A percentile compares a stretch with the other conserved stretches of the same genome.
Conservation (phyloP, 2,113 vertebrate genomes). For the Tiliqua scincoides region DNA sequence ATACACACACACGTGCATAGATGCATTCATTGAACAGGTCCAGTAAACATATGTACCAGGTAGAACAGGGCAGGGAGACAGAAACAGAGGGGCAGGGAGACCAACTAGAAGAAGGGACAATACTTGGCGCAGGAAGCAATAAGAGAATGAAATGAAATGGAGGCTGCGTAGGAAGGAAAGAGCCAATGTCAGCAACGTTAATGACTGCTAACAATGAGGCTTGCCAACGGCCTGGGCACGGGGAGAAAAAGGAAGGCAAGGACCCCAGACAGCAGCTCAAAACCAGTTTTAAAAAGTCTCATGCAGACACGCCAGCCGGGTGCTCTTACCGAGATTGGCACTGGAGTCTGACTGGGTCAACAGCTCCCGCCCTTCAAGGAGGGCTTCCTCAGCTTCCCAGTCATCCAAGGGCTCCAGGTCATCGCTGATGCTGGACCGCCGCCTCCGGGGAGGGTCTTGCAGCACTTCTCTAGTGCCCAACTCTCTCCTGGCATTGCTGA, state of each 20-base stretch:
- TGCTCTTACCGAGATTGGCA: conserved; percentile 12
- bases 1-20: no score
- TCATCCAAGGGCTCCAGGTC: not conserved
- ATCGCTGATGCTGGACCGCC: not conserved
- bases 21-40: no score
- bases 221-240: not conserved
- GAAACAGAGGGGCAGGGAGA: no score
- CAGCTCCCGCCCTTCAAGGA: not conserved
- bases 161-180: no score
- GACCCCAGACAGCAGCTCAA: not conserved
- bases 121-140: no score
- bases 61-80: no score
- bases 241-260: not conserved
- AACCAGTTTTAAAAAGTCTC: not conserved
- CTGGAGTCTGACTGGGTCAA: not conserved
- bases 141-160: no score
- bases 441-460: conserved; percentile 18
- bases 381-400: not conserved
- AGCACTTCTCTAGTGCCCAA: not conserved
- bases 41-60: no score
- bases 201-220: not conserved
- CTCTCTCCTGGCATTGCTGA: not conserved
- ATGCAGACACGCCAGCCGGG: not conserved
- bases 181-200: no score
- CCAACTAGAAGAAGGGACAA: no score